Conservation (phyloP, 2,797 vertebrate genomes). For the Sebastes wilsoni region DNA sequence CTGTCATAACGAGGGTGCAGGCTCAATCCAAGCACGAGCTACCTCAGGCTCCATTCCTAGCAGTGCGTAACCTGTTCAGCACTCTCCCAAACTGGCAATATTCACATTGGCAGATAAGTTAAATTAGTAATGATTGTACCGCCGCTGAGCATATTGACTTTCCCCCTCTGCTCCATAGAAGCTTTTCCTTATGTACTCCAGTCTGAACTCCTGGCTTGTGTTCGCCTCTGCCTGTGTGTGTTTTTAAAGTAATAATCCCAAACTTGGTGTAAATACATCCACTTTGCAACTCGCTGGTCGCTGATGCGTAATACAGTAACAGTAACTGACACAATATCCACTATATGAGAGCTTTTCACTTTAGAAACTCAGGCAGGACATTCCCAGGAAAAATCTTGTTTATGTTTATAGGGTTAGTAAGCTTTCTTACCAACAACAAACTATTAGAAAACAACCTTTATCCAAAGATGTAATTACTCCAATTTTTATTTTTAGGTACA, state of each 20-base stretch:
- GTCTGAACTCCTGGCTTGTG: constrained; percentile 11
- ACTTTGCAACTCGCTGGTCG: background rate
- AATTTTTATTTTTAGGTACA: no score
- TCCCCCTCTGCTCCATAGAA: constrained; percentile 15
- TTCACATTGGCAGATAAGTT: constrained; percentile 62
- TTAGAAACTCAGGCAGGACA: no score
- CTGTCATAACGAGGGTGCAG: background rate
- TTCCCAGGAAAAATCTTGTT: background rate
- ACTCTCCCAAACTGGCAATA: constrained; percentile 50
- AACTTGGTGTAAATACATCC: constrained; percentile 10
- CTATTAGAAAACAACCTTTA: no score
- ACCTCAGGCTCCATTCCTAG: constrained; percentile 1
- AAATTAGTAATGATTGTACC: constrained; percentile 70
- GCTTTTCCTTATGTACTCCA: constrained; percentile 23
- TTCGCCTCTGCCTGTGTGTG: background rate
- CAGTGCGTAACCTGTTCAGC: constrained; percentile 46
- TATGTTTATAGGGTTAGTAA: no score
- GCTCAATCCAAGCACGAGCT: background rate
- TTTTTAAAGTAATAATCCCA: background rate
- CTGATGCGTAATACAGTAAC: background rate
- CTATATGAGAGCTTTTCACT: background rate
- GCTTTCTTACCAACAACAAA: no score
- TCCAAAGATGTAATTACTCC: no score
- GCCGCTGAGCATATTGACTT: constrained; percentile 58
- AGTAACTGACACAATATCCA: background rate